Percentiles rank a stretch among this genome's conserved stretches.
phyloP scores from a whole-genome alignment of 2,888 invertebrate genomes.

The Unio delphinus region DNA sequence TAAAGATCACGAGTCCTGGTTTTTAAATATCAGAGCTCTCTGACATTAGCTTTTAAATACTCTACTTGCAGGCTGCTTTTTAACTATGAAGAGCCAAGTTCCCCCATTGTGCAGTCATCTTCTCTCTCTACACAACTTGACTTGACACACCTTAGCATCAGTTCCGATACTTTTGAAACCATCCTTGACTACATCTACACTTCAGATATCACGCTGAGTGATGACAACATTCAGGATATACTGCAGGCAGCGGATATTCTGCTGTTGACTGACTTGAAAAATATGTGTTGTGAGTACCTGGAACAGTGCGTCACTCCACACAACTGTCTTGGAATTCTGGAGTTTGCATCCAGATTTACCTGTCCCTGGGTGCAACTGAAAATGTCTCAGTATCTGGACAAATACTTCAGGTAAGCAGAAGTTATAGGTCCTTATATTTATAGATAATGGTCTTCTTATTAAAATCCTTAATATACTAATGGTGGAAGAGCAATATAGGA shows the following conservation, averaged over 20 bases:
- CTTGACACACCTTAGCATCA: slow-evolving; percentile 39
- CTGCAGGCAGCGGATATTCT: slow-evolving; percentile 62
- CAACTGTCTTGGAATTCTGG: slow-evolving; percentile 90
- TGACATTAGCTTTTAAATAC: not conserved
- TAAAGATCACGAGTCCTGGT: not conserved
- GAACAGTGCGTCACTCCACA: slow-evolving; percentile 55
- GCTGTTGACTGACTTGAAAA: slow-evolving; percentile 56
- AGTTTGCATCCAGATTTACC: slow-evolving; percentile 82
- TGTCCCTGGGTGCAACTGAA: slow-evolving; percentile 57
- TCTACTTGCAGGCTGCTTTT: slow-evolving; percentile 26
- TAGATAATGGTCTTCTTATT: no score
- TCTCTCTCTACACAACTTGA: slow-evolving; percentile 3
- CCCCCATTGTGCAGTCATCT: not conserved
- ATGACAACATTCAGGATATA: slow-evolving; percentile 60
- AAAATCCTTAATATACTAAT: no score
- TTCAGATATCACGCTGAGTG: slow-evolving; percentile 47
- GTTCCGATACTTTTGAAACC: slow-evolving; percentile 43
- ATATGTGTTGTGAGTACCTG: slow-evolving; percentile 60
- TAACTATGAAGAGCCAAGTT: slow-evolving; percentile 19
- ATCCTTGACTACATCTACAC: slow-evolving; percentile 64
- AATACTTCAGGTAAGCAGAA: slow-evolving; percentile 70
- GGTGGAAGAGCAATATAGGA: no score
- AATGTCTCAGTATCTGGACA: slow-evolving; percentile 63
- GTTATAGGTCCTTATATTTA: no score
- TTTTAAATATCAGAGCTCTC: not conserved